Evolutionary conservation across 2,888 invertebrate genomes (phyloP).

Genomic region (Hyposoter didymator): DNA sequence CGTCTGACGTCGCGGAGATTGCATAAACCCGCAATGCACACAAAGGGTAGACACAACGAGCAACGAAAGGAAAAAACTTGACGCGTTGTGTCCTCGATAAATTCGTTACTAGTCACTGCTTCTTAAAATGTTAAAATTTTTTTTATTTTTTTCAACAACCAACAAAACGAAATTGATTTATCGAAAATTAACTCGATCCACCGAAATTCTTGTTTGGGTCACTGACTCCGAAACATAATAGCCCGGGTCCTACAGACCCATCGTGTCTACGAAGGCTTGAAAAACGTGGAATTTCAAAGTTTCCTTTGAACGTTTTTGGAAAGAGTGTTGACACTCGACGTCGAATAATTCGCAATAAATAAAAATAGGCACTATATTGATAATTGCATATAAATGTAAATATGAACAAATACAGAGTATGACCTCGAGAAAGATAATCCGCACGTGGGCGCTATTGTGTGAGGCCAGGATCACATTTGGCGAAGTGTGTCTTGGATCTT

Average conservation of each 20-base stretch:
- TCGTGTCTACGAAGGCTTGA: neutral
- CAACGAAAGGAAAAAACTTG: slow-evolving; percentile 11
- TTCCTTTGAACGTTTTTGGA: neutral
- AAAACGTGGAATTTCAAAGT: neutral
- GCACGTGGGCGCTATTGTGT: slow-evolving; percentile 57
- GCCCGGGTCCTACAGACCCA: too few species aligned
- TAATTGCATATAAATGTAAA: slow-evolving; percentile 3
- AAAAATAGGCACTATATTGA: neutral
- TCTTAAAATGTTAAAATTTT: neutral
- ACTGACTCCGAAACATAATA: too few species aligned
- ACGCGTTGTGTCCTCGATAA: neutral
- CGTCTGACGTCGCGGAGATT: slow-evolving; percentile 34
- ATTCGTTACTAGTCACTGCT: neutral
- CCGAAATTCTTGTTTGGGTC: too few species aligned
- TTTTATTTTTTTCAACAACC: too few species aligned
- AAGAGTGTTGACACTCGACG: neutral
- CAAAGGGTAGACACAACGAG: slow-evolving; percentile 36
- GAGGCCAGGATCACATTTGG: slow-evolving; percentile 45
- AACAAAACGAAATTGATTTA: neutral
- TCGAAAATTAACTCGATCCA: neutral
- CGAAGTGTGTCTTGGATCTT: slow-evolving; percentile 22
- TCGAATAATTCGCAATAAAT: slow-evolving; percentile 2
- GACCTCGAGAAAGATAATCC: slow-evolving; percentile 44
- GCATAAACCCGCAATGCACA: slow-evolving; percentile 43
- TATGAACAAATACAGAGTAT: slow-evolving; percentile 15